These are phyloP conservation scores for Caenorhabditis briggsae DNA, from an alignment of 1,140 invertebrate species.

Conservation along the genomic window DNA sequence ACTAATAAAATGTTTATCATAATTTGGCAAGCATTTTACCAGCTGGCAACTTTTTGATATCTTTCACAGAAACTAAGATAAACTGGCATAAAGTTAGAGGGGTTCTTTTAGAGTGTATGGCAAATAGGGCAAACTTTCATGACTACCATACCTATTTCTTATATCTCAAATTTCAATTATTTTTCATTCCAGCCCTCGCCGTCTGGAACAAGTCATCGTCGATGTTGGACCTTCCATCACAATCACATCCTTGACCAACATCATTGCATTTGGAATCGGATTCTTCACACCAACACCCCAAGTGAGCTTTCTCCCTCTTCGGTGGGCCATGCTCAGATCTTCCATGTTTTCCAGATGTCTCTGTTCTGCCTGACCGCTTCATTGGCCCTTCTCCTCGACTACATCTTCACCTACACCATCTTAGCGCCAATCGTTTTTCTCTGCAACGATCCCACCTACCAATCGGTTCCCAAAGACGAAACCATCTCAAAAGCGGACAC, in stretches of 20 bases:
- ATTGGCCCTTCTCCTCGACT: conserved; percentile 75
- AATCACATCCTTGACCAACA: conserved; percentile 76
- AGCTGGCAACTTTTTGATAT: no score
- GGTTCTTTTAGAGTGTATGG: no score
- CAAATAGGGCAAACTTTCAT: no score
- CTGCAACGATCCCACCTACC: conserved; percentile 29
- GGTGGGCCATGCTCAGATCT: neutral
- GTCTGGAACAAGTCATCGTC: conserved; percentile 67
- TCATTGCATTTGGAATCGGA: conserved; percentile 76
- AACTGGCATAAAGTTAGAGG: neutral
- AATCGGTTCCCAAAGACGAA: conserved; percentile 25
- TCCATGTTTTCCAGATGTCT: conserved; percentile 70
- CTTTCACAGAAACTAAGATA: no score
- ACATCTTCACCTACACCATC: conserved; percentile 77
- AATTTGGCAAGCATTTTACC: no score
- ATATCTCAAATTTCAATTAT: no score
- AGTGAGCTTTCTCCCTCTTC: conserved; percentile 49
- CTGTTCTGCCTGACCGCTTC: conserved; percentile 77
- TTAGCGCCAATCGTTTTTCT: conserved; percentile 69
- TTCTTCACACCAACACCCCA: conserved; percentile 76
- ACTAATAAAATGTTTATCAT: no score
- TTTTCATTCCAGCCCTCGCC: conserved; percentile 10
- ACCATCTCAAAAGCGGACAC: conserved; percentile 8
- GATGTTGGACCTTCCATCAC: conserved; percentile 74
- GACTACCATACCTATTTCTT: no score